A percentile compares a stretch with the other conserved stretches of the same genome.
Evolutionary conservation across 2,888 invertebrate genomes (phyloP).

Genomic region (Metallyticus violacea): DNA sequence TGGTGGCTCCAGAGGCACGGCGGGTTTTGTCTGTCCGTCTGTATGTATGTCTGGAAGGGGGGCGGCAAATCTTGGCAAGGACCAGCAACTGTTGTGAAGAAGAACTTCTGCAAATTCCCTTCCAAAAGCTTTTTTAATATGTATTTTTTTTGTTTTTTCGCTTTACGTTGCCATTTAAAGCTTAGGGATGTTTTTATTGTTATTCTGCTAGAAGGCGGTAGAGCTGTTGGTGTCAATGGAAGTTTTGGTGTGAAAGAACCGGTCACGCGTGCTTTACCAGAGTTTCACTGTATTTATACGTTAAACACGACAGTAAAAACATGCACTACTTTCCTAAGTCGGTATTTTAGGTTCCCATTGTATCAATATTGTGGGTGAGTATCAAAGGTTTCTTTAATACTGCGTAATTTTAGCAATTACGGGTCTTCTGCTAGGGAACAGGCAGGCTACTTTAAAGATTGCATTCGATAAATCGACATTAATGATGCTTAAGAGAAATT

Average conservation of each 20-base stretch:
- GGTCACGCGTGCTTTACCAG: background rate
- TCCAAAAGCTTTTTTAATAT: background rate
- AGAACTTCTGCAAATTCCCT: background rate
- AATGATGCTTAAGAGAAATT: no score
- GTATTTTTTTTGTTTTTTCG: background rate
- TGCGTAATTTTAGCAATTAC: no score
- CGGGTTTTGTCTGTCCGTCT: background rate
- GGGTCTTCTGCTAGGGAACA: no score
- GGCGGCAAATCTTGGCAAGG: background rate
- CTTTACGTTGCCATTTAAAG: background rate
- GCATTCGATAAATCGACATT: no score
- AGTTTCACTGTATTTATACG: no score
- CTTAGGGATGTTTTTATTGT: background rate
- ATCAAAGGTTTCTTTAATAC: no score
- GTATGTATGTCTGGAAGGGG: background rate
- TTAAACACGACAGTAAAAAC: no score
- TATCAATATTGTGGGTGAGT: no score
- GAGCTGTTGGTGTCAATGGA: background rate
- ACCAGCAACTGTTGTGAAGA: background rate
- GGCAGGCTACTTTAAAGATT: no score
- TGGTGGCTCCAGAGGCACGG: background rate
- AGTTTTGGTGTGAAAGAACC: background rate
- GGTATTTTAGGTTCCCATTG: no score
- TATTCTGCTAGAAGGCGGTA: background rate
- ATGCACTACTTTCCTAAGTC: no score